Percentiles rank a stretch among this genome's conserved stretches.
phyloP scores from a whole-genome alignment of 2,888 invertebrate species.

The Desoria tigrina region DNA sequence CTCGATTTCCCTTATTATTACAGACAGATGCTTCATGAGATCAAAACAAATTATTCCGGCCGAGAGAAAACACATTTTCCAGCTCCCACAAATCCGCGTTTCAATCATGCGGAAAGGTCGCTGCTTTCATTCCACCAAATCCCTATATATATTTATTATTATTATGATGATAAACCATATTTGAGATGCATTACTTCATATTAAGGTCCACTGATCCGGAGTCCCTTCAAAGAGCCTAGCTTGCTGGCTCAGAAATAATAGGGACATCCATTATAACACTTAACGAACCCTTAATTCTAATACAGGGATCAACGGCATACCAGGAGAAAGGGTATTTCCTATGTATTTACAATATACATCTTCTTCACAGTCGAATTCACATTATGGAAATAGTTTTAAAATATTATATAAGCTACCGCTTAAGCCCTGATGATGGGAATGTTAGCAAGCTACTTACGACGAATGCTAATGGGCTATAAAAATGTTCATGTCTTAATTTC shows the following conservation, averaged over 20 bases:
- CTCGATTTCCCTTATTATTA: constrained; percentile 48
- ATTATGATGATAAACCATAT: too few relatives aligned
- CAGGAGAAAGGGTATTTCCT: neutral
- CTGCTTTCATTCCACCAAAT: constrained; percentile 9
- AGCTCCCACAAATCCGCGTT: constrained; percentile 45
- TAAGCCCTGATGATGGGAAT: neutral
- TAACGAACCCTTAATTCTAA: too few relatives aligned
- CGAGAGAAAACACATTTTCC: constrained; percentile 29
- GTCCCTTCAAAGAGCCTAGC: too few relatives aligned
- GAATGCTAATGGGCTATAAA: constrained; percentile 26
- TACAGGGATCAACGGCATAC: too few relatives aligned
- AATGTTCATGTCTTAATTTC: constrained; percentile 21
- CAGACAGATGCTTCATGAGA: constrained; percentile 50
- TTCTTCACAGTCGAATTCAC: neutral
- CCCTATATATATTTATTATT: too few relatives aligned
- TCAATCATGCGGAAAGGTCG: constrained; percentile 42
- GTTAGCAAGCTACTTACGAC: too few relatives aligned
- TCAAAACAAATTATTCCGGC: constrained; percentile 49
- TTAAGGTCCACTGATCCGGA: too few relatives aligned
- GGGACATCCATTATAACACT: too few relatives aligned
- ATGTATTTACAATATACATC: constrained; percentile 10
- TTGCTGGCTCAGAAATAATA: too few relatives aligned
- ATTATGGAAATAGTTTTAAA: neutral
- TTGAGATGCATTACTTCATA: too few relatives aligned
- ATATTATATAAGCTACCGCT: neutral